Evolutionary conservation across 2,797 vertebrate species (phyloP).

Genomic region (Lacerta viridis): DNA sequence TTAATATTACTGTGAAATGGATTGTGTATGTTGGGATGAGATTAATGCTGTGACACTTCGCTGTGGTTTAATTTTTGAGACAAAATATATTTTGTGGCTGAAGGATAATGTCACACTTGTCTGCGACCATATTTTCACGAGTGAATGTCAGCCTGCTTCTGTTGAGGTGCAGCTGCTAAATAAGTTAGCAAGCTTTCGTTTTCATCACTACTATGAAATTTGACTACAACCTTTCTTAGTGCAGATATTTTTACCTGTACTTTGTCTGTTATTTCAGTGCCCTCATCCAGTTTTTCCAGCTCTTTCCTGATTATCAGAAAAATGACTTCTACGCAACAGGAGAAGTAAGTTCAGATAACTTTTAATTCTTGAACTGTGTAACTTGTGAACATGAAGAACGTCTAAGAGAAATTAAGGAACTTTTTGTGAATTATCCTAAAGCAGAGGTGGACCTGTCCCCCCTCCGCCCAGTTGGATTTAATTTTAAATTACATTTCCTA

Average conservation of each 20-base stretch:
- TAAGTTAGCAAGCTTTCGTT: neutral
- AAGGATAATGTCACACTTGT: neutral
- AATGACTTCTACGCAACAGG: conserved; percentile 89
- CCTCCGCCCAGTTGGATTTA: neutral
- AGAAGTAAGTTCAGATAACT: conserved; percentile 81
- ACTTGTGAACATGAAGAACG: conserved; percentile 42
- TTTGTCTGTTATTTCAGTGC: conserved; percentile 76
- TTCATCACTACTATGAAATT: neutral
- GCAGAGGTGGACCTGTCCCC: neutral
- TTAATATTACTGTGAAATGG: conserved; percentile 42
- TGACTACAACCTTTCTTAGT: neutral
- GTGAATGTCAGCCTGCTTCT: neutral
- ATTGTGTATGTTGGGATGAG: conserved; percentile 31
- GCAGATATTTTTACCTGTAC: conserved; percentile 19
- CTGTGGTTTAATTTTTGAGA: neutral
- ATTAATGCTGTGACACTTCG: conserved; percentile 15
- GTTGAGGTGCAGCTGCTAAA: neutral
- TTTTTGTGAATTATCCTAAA: neutral
- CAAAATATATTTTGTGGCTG: neutral
- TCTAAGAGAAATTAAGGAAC: neutral
- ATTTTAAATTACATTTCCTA: conserved; percentile 1
- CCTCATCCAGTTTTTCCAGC: conserved; percentile 87
- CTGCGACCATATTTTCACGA: neutral
- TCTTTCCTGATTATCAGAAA: conserved; percentile 88
- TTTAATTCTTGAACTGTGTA: conserved; percentile 35